phyloP scores from a whole-genome alignment of 1,140 invertebrate genomes.

The Rhagoletis zephyria region DNA sequence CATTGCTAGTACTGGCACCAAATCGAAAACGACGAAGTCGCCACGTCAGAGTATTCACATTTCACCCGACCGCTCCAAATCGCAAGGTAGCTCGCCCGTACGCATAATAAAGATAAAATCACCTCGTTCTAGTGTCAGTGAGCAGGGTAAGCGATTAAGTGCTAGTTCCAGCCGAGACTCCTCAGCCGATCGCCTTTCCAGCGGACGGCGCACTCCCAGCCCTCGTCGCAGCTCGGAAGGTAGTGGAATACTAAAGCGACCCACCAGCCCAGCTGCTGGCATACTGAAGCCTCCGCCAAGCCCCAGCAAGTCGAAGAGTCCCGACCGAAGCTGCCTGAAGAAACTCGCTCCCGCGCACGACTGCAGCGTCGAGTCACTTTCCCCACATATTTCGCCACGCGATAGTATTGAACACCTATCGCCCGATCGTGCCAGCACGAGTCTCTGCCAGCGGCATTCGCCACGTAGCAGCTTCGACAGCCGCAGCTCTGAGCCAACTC shows the following conservation, averaged over 20 bases:
- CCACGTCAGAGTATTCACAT: constrained; percentile 69
- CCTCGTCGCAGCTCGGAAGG: constrained; percentile 67
- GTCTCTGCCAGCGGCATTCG: constrained; percentile 66
- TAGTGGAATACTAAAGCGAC: constrained; percentile 68
- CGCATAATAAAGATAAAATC: constrained; percentile 72
- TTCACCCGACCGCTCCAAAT: constrained; percentile 71
- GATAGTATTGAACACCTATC: constrained; percentile 70
- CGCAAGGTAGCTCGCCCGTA: constrained; percentile 71
- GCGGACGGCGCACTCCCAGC: constrained; percentile 67
- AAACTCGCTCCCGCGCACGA: constrained; percentile 69
- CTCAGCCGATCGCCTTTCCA: constrained; percentile 68
- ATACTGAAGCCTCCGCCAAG: constrained; percentile 70
- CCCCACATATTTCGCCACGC: constrained; percentile 67
- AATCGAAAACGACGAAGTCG: constrained; percentile 57
- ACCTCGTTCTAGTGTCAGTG: constrained; percentile 66
- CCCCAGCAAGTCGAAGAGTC: constrained; percentile 70
- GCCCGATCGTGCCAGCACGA: constrained; percentile 63
- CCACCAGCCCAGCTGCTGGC: constrained; percentile 59
- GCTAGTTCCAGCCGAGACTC: constrained; percentile 67
- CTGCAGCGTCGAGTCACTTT: constrained; percentile 64
- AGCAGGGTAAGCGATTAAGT: constrained; percentile 68
- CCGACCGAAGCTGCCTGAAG: constrained; percentile 71
- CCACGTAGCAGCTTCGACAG: constrained; percentile 72
- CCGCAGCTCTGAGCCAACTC: constrained; percentile 67
- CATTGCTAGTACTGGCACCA: constrained; percentile 59